phyloP scores from a whole-genome alignment of 2,888 invertebrate genomes.

The Ypsolopha scabrella region DNA sequence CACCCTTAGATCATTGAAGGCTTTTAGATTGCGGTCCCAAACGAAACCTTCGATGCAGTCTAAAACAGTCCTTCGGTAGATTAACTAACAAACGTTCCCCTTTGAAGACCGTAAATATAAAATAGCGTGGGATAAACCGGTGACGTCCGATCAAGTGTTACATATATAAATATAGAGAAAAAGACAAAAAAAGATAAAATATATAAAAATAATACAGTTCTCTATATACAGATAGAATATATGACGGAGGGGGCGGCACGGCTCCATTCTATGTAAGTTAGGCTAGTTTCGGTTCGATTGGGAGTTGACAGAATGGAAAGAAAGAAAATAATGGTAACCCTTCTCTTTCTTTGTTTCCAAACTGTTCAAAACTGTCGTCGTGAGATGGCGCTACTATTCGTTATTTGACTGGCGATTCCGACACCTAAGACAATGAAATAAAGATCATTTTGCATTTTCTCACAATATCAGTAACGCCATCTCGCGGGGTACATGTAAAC shows the following conservation, averaged over 20 bases:
- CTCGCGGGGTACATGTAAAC: no score
- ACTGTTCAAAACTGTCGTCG: neutral
- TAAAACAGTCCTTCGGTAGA: slow-evolving; percentile 15
- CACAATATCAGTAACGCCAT: no score
- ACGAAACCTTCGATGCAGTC: slow-evolving; percentile 18
- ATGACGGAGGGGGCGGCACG: slow-evolving; percentile 35
- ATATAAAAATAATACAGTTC: slow-evolving; percentile 41
- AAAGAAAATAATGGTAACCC: neutral
- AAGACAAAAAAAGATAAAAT: slow-evolving; percentile 35
- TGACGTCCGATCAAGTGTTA: slow-evolving; percentile 59
- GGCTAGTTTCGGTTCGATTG: slow-evolving; percentile 23
- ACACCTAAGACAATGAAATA: no score
- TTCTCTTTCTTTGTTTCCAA: neutral
- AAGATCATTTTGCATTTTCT: no score
- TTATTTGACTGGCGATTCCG: no score
- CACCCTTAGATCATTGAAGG: slow-evolving; percentile 33
- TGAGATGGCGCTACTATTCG: no score
- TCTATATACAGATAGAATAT: slow-evolving; percentile 42
- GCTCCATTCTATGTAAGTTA: slow-evolving; percentile 20
- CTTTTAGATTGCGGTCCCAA: slow-evolving; percentile 24
- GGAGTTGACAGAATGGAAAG: neutral
- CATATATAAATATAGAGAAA: slow-evolving; percentile 28
- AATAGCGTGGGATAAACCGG: slow-evolving; percentile 49
- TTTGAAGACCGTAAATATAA: slow-evolving; percentile 34
- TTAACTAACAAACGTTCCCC: slow-evolving; percentile 9